These are phyloP conservation scores for Podabrus alpinus DNA, from an alignment of 2,888 invertebrate species.

Conservation along the genomic window DNA sequence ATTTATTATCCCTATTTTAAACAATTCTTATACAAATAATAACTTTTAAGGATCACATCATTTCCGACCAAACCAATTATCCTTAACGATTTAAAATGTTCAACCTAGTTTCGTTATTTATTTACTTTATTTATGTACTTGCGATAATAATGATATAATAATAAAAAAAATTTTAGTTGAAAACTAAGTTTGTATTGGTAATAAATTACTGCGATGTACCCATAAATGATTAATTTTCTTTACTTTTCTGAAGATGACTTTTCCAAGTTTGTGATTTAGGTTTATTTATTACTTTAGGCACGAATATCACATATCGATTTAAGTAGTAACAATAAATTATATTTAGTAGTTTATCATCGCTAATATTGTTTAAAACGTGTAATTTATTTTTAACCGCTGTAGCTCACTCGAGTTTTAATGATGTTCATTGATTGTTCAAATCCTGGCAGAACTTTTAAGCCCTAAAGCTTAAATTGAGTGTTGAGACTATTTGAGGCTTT, in stretches of 20 bases:
- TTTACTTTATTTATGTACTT: neutral
- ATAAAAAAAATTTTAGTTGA: neutral
- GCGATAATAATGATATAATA: neutral
- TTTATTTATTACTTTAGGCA: neutral
- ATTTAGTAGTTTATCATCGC: neutral
- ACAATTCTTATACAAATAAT: neutral
- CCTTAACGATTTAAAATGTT: neutral
- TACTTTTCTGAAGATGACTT: neutral
- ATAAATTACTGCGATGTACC: neutral
- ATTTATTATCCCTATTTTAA: neutral
- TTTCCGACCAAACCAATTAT: neutral
- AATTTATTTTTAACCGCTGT: neutral
- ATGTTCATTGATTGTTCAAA: conserved; percentile 15
- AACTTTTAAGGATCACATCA: neutral
- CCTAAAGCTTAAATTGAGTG: neutral
- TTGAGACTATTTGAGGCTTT: neutral
- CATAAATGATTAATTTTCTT: neutral
- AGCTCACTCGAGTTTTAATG: neutral
- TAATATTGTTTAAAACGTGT: neutral
- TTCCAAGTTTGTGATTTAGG: neutral
- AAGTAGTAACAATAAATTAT: neutral
- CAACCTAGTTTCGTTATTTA: neutral
- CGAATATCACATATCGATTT: neutral
- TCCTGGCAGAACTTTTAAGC: conserved; percentile 11
- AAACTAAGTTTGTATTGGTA: neutral